Conservation (phyloP, 2,888 invertebrate species). For the Adineta ricciae region DNA sequence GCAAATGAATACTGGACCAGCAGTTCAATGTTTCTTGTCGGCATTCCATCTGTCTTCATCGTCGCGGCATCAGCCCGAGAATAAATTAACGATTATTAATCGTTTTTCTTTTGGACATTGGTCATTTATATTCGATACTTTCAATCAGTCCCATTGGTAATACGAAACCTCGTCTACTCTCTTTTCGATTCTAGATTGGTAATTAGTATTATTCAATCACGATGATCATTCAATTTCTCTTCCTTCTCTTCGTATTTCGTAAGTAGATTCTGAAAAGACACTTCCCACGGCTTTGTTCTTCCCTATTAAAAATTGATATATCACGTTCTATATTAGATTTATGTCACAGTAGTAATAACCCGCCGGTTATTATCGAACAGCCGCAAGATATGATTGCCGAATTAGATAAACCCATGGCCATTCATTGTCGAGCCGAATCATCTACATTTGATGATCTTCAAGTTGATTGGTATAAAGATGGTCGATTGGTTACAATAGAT, state of each 20-base stretch:
- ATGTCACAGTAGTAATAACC: background rate
- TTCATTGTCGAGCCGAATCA: constrained; percentile 5
- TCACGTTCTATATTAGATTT: background rate
- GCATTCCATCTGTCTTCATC: background rate
- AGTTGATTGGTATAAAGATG: constrained; percentile 12
- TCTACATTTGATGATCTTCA: constrained; percentile 19
- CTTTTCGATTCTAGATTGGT: background rate
- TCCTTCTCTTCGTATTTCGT: background rate
- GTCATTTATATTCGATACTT: background rate
- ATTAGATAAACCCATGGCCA: constrained; percentile 6
- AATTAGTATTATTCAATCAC: background rate
- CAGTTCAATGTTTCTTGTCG: background rate
- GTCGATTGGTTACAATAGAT: background rate
- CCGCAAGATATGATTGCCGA: background rate
- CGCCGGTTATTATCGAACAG: background rate
- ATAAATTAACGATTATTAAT: background rate
- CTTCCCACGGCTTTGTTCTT: no score
- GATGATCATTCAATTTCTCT: background rate
- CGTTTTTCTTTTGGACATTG: background rate
- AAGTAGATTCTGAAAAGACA: background rate
- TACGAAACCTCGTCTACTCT: background rate
- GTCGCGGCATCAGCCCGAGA: background rate
- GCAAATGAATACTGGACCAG: background rate
- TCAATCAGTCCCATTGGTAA: background rate
- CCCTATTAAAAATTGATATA: no score